phyloP scores from a whole-genome alignment of 1,140 invertebrate species.

The Anadara kagoshimensis region DNA sequence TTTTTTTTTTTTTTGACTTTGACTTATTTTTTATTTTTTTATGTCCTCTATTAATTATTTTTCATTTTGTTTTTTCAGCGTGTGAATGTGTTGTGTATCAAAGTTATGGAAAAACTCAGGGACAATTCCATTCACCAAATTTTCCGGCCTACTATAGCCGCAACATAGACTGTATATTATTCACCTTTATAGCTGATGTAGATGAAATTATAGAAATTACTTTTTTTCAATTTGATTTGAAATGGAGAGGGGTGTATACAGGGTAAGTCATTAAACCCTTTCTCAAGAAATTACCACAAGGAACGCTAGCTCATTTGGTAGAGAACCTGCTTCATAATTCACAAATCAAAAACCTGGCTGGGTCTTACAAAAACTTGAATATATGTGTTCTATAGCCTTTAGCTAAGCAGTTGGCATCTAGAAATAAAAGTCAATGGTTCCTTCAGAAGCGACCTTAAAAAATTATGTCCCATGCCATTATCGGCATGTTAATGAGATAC shows the following conservation, averaged over 20 bases:
- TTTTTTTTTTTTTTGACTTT: too few relatives aligned
- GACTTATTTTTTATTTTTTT: not conserved
- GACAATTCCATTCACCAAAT: constrained; percentile 88
- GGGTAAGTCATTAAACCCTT: constrained; percentile 40
- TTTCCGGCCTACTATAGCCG: constrained; percentile 81
- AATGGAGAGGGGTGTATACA: constrained; percentile 52
- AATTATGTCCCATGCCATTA: too few relatives aligned
- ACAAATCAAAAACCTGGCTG: not conserved
- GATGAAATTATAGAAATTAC: constrained; percentile 88
- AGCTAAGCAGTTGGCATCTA: not conserved
- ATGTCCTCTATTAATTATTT: not conserved
- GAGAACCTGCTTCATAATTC: not conserved
- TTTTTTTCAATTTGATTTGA: constrained; percentile 87
- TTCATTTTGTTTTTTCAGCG: constrained; percentile 73
- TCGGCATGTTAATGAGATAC: too few relatives aligned
- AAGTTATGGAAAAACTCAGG: constrained; percentile 85
- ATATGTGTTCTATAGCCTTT: not conserved
- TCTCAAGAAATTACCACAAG: not conserved
- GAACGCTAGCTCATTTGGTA: not conserved
- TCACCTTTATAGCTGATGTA: constrained; percentile 85
- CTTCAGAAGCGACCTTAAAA: too few relatives aligned
- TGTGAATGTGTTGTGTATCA: constrained; percentile 88
- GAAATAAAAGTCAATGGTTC: too few relatives aligned
- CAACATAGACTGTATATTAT: constrained; percentile 87
- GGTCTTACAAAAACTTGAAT: not conserved